Evolutionary conservation across 1,140 invertebrate species (phyloP).

Genomic region (Tachypleus tridentatus): DNA sequence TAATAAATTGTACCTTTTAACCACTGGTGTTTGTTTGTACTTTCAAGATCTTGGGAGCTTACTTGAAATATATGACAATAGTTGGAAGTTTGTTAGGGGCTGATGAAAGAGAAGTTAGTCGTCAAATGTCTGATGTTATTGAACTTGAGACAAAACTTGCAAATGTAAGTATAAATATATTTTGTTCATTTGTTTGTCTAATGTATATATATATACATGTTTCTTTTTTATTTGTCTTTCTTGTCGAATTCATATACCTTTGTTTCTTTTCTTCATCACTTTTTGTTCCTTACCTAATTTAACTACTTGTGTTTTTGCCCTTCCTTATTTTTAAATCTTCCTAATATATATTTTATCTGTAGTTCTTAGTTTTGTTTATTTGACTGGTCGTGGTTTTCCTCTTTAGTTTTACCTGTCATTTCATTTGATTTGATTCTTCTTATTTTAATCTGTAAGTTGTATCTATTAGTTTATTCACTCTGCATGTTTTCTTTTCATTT

Average conservation of each 20-base stretch:
- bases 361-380: too few relatives aligned
- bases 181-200: not conserved
- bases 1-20: too few relatives aligned
- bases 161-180: slow-evolving; percentile 31
- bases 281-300: not conserved
- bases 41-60: slow-evolving; percentile 63
- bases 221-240: too few relatives aligned
- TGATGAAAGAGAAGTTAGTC: slow-evolving; percentile 55
- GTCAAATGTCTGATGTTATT: slow-evolving; percentile 63
- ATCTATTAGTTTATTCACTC: too few relatives aligned
- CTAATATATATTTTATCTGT: not conserved
- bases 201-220: too few relatives aligned
- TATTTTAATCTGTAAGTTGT: too few relatives aligned
- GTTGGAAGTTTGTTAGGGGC: slow-evolving; percentile 75
- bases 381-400: too few relatives aligned
- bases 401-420: too few relatives aligned
- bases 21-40: not conserved
- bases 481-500: too few relatives aligned
- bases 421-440: too few relatives aligned
- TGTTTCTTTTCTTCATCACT: not conserved
- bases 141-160: slow-evolving; percentile 65
- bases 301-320: not conserved
- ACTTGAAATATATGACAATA: slow-evolving; percentile 84
- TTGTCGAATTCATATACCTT: not conserved
- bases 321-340: slow-evolving; percentile 5